Conservation (phyloP, 2,797 vertebrate genomes). For the Intellagama lesueurii region DNA sequence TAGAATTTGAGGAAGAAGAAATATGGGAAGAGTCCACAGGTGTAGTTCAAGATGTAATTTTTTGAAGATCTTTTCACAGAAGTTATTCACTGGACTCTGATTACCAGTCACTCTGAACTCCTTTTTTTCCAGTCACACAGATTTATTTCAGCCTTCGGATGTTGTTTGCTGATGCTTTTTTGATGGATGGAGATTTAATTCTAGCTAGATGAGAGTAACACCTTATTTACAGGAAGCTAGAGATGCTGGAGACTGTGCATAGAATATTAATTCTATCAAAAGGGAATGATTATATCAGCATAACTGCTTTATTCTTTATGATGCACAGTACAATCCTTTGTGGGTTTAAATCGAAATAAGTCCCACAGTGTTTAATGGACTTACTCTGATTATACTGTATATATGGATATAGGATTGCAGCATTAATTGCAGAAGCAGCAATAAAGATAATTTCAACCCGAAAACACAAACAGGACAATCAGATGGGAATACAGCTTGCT, state of each 20-base stretch:
- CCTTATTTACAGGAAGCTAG: neutral
- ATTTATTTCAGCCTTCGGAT: neutral
- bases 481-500: too few relatives aligned
- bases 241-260: neutral
- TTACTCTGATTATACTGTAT: neutral
- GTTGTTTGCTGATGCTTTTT: neutral
- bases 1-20: too few relatives aligned
- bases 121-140: neutral
- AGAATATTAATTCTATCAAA: too few relatives aligned
- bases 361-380: neutral
- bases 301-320: neutral
- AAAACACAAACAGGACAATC: neutral
- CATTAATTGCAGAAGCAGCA: neutral
- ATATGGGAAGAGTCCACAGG: too few relatives aligned
- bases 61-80: neutral
- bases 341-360: neutral
- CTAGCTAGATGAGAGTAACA: neutral
- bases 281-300: neutral
- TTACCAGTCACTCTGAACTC: neutral
- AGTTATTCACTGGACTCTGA: neutral
- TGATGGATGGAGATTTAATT: neutral
- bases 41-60: too few relatives aligned
- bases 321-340: neutral
- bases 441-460: neutral
- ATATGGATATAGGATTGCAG: neutral